Evolutionary conservation across 1,140 invertebrate species (phyloP), one percentile per base, ranked within the genome.

Genomic region (Drosophila nasuta): DNA sequence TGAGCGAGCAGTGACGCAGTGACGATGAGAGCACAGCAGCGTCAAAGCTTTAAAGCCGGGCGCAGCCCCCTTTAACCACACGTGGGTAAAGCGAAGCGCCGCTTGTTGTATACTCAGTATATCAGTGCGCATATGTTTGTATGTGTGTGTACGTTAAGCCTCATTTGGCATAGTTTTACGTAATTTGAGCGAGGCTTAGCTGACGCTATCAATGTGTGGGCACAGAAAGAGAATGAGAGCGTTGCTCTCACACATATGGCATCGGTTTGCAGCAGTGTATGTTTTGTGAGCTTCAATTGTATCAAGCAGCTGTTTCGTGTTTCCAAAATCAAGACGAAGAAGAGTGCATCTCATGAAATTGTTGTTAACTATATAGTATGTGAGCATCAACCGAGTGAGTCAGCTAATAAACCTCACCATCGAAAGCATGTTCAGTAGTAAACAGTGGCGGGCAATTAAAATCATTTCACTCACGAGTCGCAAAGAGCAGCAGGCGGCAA

Each of bases 131-230:
- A 43, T 72, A 20, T 59, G 58, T 62, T 25, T 59, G 68, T 76
- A 49, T 56, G 57, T 10, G 68, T 64, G 15, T 57, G 64, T 51
- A 38, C 35, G 65, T 66, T 87, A 87, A 87, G 83, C 83, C 67
- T 66, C 80, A 81, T 89, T 87, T 88, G 83, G 83, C 83, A 87
- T 87, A 88, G 73, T 77, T 87, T 87, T 87, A 87, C 83, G 83
- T 87, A 83, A 88, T 81, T 54, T 49, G 54, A 71, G 58, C 62
- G 41, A 46, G 67, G 80, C 79, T 87, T 80, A 70, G 43, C 54
- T 51, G 49, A 67, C 63, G 57, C 60, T 68, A 58, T 76, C 58
- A 25, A 20, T 62, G 45, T 72, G 58, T 72, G 71, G 67, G 79
- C 46, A 65, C 38, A 15, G 54, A 57, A n/a, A 15, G 8, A 46